Base-by-base conservation (phyloP, 2,888 invertebrate species). In the Xestia c-nigrum region DNA sequence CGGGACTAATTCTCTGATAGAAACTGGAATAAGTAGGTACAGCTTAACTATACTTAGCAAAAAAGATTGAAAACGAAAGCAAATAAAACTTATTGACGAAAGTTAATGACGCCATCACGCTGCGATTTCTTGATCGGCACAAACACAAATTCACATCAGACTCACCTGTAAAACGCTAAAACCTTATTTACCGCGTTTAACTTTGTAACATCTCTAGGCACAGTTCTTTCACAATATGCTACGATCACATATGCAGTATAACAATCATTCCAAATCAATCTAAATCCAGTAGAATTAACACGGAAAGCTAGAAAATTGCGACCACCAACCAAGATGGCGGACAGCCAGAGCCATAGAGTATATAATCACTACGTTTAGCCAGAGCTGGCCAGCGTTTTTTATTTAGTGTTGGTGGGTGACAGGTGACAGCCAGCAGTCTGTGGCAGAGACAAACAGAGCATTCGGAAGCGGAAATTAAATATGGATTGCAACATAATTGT, bases 151-250 rank as follows among this genome's bases (percentile, higher is more conserved):
- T 75, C 75, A 72, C 72, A 81, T 82, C 80, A 74, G 68, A 93
- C 93, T 93, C 91, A 93, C 93, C 93, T 92, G 90, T 57, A 75
- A 74, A 85, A 78, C 83, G 87, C 89, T 89, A 90, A 81, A 88
- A 89, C 87, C 83, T 77, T 85, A 84, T 80, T 80, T 81, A 85
- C 81, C 83, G 70, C 81, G 80, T 85, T 89, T 91, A 91, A 67
- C 78, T 82, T 75, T 74, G 74, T 86, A 72, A 87, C 92, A 93
- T 93, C 86, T 85, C 81, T 80, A 78, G 76, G 78, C 90, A 89
- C 88, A 86, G 85, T 74, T 72, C 87, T 84, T 90, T 89, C 93
- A 94, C 93, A 88, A 84, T 81, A 81, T 61, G 70, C 75, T 72
- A 72, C 59, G 46, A 65, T 78, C 89, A 91, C 91, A 88, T 89